phyloP scores from a whole-genome alignment of 64 coral and sea anemone genomes.

The Trachythela sp. region DNA sequence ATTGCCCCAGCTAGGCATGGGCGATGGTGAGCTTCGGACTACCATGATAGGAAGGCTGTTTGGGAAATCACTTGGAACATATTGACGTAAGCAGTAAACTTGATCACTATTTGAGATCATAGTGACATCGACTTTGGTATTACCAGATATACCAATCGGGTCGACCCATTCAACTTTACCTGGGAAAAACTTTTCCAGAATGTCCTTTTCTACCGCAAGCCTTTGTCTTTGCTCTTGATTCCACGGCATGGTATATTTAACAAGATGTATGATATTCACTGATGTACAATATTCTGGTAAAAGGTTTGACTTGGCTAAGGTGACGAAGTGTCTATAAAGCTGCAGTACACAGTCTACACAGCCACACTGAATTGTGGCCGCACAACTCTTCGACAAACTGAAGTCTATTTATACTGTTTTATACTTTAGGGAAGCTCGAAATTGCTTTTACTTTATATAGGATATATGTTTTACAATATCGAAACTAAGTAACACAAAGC shows the following conservation, averaged over 20 bases:
- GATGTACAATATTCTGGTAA: no score
- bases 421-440: no score
- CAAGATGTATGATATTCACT: neutral
- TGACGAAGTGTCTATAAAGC: no score
- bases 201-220: slow-evolving; percentile 11
- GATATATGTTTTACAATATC: no score
- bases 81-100: slow-evolving; percentile 46
- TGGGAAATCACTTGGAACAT: slow-evolving; percentile 61
- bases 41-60: slow-evolving; percentile 59
- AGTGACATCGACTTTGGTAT: slow-evolving; percentile 43
- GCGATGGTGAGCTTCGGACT: slow-evolving; percentile 44
- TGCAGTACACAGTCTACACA: no score
- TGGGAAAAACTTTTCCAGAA: slow-evolving; percentile 35
- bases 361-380: no score
- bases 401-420: no score
- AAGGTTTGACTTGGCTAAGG: no score
- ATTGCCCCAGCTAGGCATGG: slow-evolving; percentile 16
- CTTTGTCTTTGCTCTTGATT: slow-evolving; percentile 19
- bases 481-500: no score
- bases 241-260: slow-evolving; percentile 41
- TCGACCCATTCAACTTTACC: slow-evolving; percentile 8
- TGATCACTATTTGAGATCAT: slow-evolving; percentile 45
- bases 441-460: no score
- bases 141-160: neutral
- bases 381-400: no score